Evolutionary conservation across 2,888 invertebrate genomes (phyloP).

Genomic region (Pterobdella sp.): DNA sequence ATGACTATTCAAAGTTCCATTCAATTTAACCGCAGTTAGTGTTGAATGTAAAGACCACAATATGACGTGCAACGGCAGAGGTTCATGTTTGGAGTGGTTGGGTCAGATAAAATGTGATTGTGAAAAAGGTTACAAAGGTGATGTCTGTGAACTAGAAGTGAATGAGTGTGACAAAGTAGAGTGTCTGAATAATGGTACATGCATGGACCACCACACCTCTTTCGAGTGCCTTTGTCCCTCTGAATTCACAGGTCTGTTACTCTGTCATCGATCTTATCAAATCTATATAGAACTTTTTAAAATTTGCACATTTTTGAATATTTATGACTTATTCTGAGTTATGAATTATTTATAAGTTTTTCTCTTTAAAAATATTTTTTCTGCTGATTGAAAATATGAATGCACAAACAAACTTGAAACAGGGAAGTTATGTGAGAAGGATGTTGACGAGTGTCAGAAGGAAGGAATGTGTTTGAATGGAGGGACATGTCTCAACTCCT

Average conservation of each 20-base stretch:
- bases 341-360: no score
- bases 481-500: background rate
- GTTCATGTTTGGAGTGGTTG: background rate
- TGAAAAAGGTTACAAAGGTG: slow-evolving; percentile 2
- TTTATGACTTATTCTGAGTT: no score
- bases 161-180: slow-evolving; percentile 18
- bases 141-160: slow-evolving; percentile 17
- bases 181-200: slow-evolving; percentile 17
- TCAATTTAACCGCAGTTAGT: no score
- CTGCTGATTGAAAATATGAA: no score
- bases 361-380: no score
- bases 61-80: background rate
- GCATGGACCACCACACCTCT: background rate
- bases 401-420: no score
- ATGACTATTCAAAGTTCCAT: background rate
- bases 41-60: background rate
- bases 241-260: background rate
- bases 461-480: background rate
- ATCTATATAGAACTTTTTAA: no score
- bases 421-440: slow-evolving; percentile 6
- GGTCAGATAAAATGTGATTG: background rate
- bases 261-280: no score
- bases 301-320: no score
- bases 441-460: background rate
- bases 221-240: slow-evolving; percentile 17